Percentiles rank a stretch among this genome's conserved stretches.
Evolutionary conservation across 2,113 vertebrate genomes (phyloP).

Genomic region (Malurus melanocephalus): DNA sequence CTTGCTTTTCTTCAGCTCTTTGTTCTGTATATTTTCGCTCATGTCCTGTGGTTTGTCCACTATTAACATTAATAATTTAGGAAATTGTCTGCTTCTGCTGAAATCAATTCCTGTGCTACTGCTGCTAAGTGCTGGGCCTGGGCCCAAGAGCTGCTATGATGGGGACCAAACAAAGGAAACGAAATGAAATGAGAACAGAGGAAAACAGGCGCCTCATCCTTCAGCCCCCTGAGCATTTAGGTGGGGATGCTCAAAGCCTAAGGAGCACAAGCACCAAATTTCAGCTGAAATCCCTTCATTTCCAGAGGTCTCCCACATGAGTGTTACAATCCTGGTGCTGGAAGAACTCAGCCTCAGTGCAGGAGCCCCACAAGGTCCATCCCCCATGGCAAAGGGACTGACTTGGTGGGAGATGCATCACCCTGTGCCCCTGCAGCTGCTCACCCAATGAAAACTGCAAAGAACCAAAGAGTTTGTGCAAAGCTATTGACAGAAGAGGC

Average conservation of each 20-base stretch:
- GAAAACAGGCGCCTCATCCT: neutral
- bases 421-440: neutral
- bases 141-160: neutral
- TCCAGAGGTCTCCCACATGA: neutral
- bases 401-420: neutral
- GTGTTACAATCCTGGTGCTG: neutral
- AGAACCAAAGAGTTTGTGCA: neutral
- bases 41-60: neutral
- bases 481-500: neutral
- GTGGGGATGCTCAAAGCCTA: neutral
- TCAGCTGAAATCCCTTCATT: neutral
- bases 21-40: neutral
- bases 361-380: neutral
- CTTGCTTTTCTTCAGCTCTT: neutral
- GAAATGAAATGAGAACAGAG: neutral
- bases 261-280: neutral
- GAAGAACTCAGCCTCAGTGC: neutral
- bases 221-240: neutral
- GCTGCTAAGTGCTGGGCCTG: slow-evolving; percentile 36
- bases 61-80: slow-evolving; percentile 52
- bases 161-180: neutral
- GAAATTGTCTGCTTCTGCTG: slow-evolving; percentile 27
- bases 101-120: slow-evolving; percentile 19
- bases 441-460: neutral
- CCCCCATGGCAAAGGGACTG: neutral